Base-by-base conservation (phyloP, 2,113 vertebrate species). In the Oreocharis arfaki region DNA sequence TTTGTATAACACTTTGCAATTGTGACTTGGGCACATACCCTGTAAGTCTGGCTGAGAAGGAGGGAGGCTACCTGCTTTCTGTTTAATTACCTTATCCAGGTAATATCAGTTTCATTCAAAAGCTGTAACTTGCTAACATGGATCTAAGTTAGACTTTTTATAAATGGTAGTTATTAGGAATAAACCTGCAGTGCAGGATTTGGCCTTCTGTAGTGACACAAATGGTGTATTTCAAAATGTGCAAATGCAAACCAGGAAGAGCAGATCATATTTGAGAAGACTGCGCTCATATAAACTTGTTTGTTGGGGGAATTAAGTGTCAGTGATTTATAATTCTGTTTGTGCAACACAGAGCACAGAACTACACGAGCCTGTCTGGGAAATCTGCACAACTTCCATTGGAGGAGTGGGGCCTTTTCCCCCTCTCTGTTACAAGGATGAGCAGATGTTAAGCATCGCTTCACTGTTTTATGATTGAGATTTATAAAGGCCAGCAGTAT, bases 361-460 rank as follows among this genome's bases (percentile, higher is more conserved):
- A 57, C 55, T 37, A 5, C 71, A 32, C 0, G 0, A 53, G 53
- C 24, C 87, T 69, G 33, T 39, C 52, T 94, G 89, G 22, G 22
- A 92, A 91, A 95, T 89, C 33, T 55, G 53, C 78, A 50, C 74
- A 82, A 89, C 56, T 89, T 64, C 75, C 7, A 4, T 2, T 81
- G 59, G 32, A 87, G 49, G 64, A 90, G 56, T 44, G 80, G 76
- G 92, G 93, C 57, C 79, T 78, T 93, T 80, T 50, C 37, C 12
- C 61, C 79, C 56, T 74, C 77, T 59, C n/a, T 50, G n/a, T 37
- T 77, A 47, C 57, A 37, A 75, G 80, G 93, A 93, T 60, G 92
- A 96, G 76, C 93, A 93, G 93, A 96, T 95, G 92, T 93, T 84
- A 64, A 78, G 52, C 76, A 89, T 78, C 2, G 0, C 52, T 81